Evolutionary conservation across 2,113 vertebrate species (phyloP).

Genomic region (Sorex fumeus): DNA sequence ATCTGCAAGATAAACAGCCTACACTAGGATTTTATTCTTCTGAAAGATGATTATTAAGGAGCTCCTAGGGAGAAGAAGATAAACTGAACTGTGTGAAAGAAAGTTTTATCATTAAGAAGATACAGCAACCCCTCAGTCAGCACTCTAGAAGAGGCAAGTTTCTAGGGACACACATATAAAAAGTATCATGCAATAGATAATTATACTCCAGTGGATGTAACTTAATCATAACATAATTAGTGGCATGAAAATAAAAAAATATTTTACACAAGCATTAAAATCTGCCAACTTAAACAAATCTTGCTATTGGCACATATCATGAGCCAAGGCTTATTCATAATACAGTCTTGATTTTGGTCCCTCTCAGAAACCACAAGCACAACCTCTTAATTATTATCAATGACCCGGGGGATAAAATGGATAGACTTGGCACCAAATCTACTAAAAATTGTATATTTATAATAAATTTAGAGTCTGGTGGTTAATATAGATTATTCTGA

Average conservation of each 20-base stretch:
- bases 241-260: constrained; percentile 76
- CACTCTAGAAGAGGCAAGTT: constrained; percentile 64
- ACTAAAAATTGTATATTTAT: constrained; percentile 61
- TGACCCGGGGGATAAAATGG: constrained; percentile 45
- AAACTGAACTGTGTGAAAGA: constrained; percentile 54
- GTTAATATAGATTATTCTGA: constrained; percentile 70
- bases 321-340: constrained; percentile 73
- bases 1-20: constrained; percentile 67
- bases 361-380: constrained; percentile 57
- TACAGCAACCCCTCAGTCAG: constrained; percentile 61
- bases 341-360: constrained; percentile 55
- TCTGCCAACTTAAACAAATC: constrained; percentile 83
- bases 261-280: constrained; percentile 74
- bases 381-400: constrained; percentile 76
- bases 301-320: constrained; percentile 70
- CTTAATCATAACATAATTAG: constrained; percentile 84
- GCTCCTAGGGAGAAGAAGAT: constrained; percentile 70
- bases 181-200: constrained; percentile 81
- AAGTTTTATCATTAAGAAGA: constrained; percentile 71
- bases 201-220: constrained; percentile 76
- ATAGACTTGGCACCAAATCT: constrained; percentile 65
- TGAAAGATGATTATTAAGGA: constrained; percentile 67
- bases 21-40: constrained; percentile 65
- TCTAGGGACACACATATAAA: constrained; percentile 72
- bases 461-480: constrained; percentile 63